Evolutionary conservation across 2,113 vertebrate genomes (phyloP), one percentile per base, ranked within the genome.

Genomic region (Corythornis cristatus): DNA sequence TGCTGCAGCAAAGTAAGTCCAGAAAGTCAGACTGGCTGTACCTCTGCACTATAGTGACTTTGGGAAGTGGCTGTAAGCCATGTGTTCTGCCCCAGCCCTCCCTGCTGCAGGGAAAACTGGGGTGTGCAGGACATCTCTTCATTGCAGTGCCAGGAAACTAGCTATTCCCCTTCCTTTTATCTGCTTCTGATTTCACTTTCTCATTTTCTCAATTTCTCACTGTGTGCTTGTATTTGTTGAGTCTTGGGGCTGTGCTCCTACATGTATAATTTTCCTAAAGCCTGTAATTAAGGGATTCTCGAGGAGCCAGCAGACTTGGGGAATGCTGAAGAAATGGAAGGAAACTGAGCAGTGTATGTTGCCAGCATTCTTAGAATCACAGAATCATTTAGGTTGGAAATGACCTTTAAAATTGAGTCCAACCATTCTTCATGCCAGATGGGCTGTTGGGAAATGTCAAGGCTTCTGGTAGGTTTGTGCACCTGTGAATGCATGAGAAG

Each of bases 251-350:
- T 81, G 19, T 89, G 35, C 35, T 93, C 14, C 1, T 31, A 76
- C 45, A 70, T 77, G 25, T 87, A 21, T 82, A 87, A 71, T 91
- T 85, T 92, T 83, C 60, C 48, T 35, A 61, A 89, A 89, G 79
- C 71, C 79, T 81, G 40, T 91, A 92, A 92, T 93, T 95, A 94
- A 89, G 56, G 72, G 64, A 64, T 91, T 87, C 56, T 89, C 89
- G 72, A 89, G 67, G 50, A 87, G n/a, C 22, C 3, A 8, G 26
- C 28, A 74, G 64, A 56, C 60, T 70, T 60, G 29, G 21, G 62
- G 15, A 87, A 83, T 43, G 37, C 22, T 40, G 45, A 83, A 72
- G 50, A 80, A 90, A 70, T 17, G 40, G 51, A 80, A 83, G 60
- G 66, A 80, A 85, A 46, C 12, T 15, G 37, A 88, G 16, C 35